Conservation (phyloP, 1,140 invertebrate species). For the Aleiodes sp. region DNA sequence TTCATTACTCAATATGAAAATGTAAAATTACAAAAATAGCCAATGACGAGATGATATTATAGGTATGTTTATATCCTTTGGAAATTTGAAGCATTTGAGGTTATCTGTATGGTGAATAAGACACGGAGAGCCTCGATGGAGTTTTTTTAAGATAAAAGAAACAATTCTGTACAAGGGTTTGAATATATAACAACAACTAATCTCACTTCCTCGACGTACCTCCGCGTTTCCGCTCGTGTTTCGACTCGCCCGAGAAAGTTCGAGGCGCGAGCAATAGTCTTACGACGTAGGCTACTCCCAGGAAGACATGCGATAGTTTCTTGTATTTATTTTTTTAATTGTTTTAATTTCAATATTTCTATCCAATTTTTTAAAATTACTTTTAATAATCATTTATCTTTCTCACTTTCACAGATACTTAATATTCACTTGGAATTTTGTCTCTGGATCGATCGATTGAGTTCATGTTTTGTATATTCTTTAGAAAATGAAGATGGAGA, state of each 20-base stretch:
- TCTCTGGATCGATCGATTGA: slow-evolving; percentile 24
- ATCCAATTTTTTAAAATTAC: background rate
- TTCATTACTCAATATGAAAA: no score
- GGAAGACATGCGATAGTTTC: slow-evolving; percentile 50
- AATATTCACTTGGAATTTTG: background rate
- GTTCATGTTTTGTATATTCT: background rate
- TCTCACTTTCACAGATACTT: background rate
- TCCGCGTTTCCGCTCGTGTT: slow-evolving; percentile 12
- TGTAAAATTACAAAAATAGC: no score
- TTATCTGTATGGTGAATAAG: no score
- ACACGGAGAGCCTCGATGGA: no score
- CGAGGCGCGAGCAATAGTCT: slow-evolving; percentile 41
- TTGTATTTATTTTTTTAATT: slow-evolving; percentile 28
- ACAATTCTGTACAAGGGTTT: background rate
- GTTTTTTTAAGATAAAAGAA: no score
- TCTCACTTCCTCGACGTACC: background rate
- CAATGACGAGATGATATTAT: no score
- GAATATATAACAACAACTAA: background rate
- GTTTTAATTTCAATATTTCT: background rate
- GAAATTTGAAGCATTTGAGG: no score
- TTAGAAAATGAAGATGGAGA: background rate
- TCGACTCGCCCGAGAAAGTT: slow-evolving; percentile 28
- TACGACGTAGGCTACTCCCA: slow-evolving; percentile 45
- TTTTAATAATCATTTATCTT: background rate
- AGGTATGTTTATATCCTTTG: no score